Percentiles rank a stretch among this genome's conserved stretches.
phyloP scores from a whole-genome alignment of 2,113 vertebrate genomes.

The Deroptyus accipitrinus region DNA sequence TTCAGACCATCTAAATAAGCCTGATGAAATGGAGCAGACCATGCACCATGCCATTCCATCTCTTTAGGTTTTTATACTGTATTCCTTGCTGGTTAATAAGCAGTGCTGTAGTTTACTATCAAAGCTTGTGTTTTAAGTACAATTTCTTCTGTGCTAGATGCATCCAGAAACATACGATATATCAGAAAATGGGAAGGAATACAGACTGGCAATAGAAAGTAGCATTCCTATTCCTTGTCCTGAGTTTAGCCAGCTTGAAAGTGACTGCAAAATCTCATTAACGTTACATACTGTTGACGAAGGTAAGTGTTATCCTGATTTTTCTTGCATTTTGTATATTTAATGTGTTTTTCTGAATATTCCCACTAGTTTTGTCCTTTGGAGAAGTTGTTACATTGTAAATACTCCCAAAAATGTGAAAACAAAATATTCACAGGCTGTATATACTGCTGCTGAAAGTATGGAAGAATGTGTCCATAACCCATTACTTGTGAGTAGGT shows the following conservation, averaged over 20 bases:
- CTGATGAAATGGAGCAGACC: neutral
- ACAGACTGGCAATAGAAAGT: constrained; percentile 81
- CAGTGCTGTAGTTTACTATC: neutral
- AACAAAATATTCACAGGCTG: neutral
- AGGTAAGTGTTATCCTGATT: constrained; percentile 67
- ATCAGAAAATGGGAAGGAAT: constrained; percentile 82
- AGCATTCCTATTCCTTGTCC: constrained; percentile 84
- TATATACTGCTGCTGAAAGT: neutral
- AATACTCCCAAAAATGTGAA: neutral
- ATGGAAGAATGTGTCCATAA: neutral
- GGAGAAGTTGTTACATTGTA: neutral
- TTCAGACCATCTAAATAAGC: neutral
- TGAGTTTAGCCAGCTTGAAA: constrained; percentile 52
- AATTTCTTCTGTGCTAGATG: constrained; percentile 71
- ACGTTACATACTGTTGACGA: constrained; percentile 75
- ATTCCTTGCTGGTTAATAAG: neutral
- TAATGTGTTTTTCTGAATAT: neutral
- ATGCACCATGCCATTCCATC: neutral
- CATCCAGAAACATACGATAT: constrained; percentile 75
- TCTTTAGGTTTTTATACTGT: neutral
- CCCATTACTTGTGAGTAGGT: neutral
- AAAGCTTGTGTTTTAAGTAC: neutral
- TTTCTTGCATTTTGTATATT: neutral
- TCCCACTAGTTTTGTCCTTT: neutral
- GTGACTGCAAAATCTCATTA: constrained; percentile 80